Conservation (phyloP, 2,797 vertebrate species). For the Malacoctenus gilli region DNA sequence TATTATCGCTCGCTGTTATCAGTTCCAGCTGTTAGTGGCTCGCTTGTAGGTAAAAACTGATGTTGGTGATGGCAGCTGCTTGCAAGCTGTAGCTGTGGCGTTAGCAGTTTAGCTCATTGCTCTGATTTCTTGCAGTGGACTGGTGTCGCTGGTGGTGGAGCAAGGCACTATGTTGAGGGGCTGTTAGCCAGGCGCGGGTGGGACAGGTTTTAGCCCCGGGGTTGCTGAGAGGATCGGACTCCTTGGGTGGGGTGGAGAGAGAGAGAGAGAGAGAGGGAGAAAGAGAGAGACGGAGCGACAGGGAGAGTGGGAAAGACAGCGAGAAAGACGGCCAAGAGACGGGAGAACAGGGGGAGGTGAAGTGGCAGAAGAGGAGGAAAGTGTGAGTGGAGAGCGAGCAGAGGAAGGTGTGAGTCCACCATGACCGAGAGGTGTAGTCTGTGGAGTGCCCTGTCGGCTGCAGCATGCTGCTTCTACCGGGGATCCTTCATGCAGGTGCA, state of each 20-base stretch:
- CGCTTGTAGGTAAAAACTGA: conserved; percentile 27
- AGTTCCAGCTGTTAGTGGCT: conserved; percentile 55
- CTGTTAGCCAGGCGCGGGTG: conserved; percentile 64
- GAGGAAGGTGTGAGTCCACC: conserved; percentile 63
- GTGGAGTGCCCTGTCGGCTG: conserved; percentile 97
- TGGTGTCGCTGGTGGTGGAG: no score
- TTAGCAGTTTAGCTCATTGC: conserved; percentile 50
- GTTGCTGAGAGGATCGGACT: conserved; percentile 44
- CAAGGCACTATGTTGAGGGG: conserved; percentile 66
- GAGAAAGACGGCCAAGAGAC: conserved; percentile 22
- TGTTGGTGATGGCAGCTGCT: conserved; percentile 40
- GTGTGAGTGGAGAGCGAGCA: conserved; percentile 43
- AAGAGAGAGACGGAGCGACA: no score
- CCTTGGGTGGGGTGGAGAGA: conserved; percentile 34
- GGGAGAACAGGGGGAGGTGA: conserved; percentile 5
- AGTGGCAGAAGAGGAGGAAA: conserved; percentile 49
- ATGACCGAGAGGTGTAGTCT: conserved; percentile 98
- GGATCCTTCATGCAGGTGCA: conserved; percentile 99
- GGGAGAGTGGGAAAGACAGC: no score
- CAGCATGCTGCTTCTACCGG: conserved; percentile 98
- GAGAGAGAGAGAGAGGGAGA: conserved; percentile 19
- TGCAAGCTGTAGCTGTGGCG: conserved; percentile 36
- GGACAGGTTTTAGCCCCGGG: conserved; percentile 57
- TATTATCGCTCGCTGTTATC: conserved; percentile 51
- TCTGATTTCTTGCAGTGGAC: conserved; percentile 14